Conservation (phyloP, 2,888 invertebrate genomes). For the Epirrhoe alternata region DNA sequence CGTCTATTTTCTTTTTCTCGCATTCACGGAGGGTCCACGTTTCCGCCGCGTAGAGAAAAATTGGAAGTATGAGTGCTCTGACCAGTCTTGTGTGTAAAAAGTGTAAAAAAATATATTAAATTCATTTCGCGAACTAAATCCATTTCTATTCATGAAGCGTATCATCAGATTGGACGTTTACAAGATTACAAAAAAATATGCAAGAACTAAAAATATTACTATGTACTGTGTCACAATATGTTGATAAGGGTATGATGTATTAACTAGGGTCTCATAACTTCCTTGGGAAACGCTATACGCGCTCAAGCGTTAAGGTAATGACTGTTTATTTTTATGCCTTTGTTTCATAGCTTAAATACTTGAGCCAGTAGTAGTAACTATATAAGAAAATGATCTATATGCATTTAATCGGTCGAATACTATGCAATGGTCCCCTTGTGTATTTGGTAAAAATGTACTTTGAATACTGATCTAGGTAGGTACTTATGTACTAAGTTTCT, state of each 20-base stretch:
- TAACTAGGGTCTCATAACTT: conserved; percentile 28
- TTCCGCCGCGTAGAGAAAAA: too few species aligned
- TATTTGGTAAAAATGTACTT: not conserved
- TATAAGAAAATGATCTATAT: not conserved
- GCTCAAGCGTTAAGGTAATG: conserved; percentile 30
- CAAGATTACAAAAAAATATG: conserved; percentile 25
- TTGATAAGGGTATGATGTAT: conserved; percentile 35
- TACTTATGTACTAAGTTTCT: too few species aligned
- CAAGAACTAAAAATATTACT: conserved; percentile 25
- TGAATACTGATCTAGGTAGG: too few species aligned
- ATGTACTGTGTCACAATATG: conserved; percentile 33
- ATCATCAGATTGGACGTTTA: conserved; percentile 24
- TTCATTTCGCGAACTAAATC: conserved; percentile 12
- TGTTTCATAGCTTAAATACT: conserved; percentile 9
- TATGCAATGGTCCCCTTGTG: not conserved
- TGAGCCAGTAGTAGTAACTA: not conserved
- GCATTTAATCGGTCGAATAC: not conserved
- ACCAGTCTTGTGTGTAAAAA: too few species aligned
- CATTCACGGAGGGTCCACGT: too few species aligned
- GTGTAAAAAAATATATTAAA: not conserved
- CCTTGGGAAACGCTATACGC: conserved; percentile 32
- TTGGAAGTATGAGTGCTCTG: too few species aligned
- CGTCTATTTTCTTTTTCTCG: too few species aligned
- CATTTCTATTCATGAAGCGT: conserved; percentile 22
- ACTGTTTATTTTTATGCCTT: conserved; percentile 17